Evolutionary conservation across 2,888 invertebrate species (phyloP).

Genomic region (Eupithecia pulchellata): DNA sequence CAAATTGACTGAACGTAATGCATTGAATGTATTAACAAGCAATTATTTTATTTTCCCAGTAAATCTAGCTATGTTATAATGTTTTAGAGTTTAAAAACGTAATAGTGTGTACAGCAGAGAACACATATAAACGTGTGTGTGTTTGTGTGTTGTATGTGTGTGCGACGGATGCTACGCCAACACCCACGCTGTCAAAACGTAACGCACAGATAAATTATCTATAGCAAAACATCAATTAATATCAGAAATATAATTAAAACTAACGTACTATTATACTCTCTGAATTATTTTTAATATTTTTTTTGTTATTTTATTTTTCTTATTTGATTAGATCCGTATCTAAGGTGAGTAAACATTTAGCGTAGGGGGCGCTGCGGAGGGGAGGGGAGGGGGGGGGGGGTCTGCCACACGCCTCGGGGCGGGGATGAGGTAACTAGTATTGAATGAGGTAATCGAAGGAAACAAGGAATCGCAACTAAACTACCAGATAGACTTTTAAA

Average conservation of each 20-base stretch:
- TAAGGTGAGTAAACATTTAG: constrained; percentile 67
- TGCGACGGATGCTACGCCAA: constrained; percentile 55
- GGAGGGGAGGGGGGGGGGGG: constrained; percentile 58
- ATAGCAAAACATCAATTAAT: constrained; percentile 84
- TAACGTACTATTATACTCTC: constrained; percentile 83
- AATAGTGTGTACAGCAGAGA: constrained; percentile 55
- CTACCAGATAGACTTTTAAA: constrained; percentile 31
- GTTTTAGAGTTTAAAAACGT: constrained; percentile 58
- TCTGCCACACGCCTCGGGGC: constrained; percentile 48
- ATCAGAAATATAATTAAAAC: constrained; percentile 84
- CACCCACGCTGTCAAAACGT: constrained; percentile 68
- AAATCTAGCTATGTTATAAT: constrained; percentile 44
- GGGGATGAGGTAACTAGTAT: constrained; percentile 5
- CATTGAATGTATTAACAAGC: background rate
- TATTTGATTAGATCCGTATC: constrained; percentile 73
- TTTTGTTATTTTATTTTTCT: constrained; percentile 62
- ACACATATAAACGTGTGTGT: constrained; percentile 31
- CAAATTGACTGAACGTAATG: background rate
- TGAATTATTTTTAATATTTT: constrained; percentile 58
- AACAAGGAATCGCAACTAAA: constrained; percentile 16
- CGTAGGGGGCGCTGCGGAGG: constrained; percentile 61
- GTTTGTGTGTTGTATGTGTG: constrained; percentile 39
- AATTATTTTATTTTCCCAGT: constrained; percentile 31
- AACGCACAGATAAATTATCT: constrained; percentile 81
- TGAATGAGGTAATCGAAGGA: constrained; percentile 21